phyloP scores from a whole-genome alignment of 2,888 invertebrate genomes.

The Seladonia tumulorum region DNA sequence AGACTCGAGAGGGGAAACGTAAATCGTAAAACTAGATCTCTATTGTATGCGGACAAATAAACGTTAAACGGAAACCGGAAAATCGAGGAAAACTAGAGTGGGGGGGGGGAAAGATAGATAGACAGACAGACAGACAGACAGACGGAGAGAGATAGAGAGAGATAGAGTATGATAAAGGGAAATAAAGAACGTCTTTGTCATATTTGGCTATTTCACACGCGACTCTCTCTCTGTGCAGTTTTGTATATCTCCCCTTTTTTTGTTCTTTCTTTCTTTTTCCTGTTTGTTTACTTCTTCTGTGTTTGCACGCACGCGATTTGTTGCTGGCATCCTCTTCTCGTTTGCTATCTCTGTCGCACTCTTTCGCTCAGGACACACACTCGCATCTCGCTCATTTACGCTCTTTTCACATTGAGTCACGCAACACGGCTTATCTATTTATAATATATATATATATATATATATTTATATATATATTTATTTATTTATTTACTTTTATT shows the following conservation, averaged over 20 bases:
- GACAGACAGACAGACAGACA: background rate
- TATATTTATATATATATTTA: constrained; percentile 42
- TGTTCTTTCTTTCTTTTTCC: background rate
- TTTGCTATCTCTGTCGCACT: constrained; percentile 14
- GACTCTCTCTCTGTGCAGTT: constrained; percentile 53
- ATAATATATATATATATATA: constrained; percentile 52
- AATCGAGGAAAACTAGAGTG: background rate
- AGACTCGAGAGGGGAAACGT: constrained; percentile 55
- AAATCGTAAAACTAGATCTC: background rate
- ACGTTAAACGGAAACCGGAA: background rate
- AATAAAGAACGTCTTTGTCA: constrained; percentile 77
- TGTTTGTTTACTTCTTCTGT: background rate
- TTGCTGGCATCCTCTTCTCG: constrained; percentile 3
- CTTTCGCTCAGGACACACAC: constrained; percentile 32
- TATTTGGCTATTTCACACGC: constrained; percentile 81
- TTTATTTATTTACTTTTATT: constrained; percentile 61
- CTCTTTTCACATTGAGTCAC: constrained; percentile 49
- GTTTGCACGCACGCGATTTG: background rate
- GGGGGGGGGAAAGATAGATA: background rate
- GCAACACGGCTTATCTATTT: constrained; percentile 54
- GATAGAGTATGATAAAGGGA: constrained; percentile 49
- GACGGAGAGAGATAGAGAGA: constrained; percentile 50
- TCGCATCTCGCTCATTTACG: constrained; percentile 52
- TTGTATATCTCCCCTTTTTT: constrained; percentile 11
- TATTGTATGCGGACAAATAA: constrained; percentile 27